Evolutionary conservation across 2,888 invertebrate species (phyloP).

Genomic region (Unio delphinus): DNA sequence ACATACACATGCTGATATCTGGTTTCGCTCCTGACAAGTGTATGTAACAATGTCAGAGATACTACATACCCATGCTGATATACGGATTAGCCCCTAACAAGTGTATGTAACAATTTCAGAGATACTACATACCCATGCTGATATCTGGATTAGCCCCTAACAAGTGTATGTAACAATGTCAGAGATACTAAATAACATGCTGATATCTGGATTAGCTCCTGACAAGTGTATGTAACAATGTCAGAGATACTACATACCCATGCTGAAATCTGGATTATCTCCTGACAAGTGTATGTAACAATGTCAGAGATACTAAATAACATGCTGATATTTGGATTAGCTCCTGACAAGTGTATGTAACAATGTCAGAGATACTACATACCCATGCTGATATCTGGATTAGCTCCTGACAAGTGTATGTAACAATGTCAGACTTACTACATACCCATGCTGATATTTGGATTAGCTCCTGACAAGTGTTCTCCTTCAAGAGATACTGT

Average conservation of each 20-base stretch:
- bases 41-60: too few species aligned
- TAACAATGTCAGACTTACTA: background rate
- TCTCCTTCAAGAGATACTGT: constrained; percentile 20
- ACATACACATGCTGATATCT: too few species aligned
- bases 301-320: background rate
- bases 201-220: constrained; percentile 26
- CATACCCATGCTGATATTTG: constrained; percentile 44
- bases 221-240: constrained; percentile 2
- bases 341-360: too few species aligned
- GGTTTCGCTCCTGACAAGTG: too few species aligned
- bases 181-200: constrained; percentile 26
- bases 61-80: constrained; percentile 6
- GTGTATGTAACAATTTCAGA: background rate
- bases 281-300: too few species aligned
- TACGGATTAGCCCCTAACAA: constrained; percentile 16
- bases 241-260: background rate
- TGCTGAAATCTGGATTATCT: too few species aligned
- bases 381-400: constrained; percentile 42
- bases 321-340: too few species aligned
- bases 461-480: constrained; percentile 16
- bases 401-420: constrained; percentile 10
- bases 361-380: background rate
- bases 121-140: constrained; percentile 38
- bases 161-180: too few species aligned
- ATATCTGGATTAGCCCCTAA: constrained; percentile 21